Conservation (phyloP, 1,140 invertebrate species). For the Bombus balteatus region DNA sequence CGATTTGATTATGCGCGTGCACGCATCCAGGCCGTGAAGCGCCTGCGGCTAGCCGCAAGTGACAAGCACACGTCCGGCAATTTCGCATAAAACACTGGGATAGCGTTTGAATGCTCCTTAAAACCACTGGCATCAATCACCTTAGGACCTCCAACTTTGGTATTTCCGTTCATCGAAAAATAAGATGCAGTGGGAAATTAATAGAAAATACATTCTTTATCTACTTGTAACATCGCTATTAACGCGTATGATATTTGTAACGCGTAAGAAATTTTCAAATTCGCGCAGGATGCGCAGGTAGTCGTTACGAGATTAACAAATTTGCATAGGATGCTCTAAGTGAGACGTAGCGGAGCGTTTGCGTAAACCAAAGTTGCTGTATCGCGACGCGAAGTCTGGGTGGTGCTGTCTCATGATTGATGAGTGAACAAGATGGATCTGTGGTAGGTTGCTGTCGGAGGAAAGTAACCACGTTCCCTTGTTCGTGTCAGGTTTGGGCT, state of each 20-base stretch:
- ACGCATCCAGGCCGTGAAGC: not conserved
- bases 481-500: not conserved
- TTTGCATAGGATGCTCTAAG: constrained; percentile 9
- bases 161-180: too few relatives aligned
- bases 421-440: constrained; percentile 15
- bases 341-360: not conserved
- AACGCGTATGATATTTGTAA: not conserved
- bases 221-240: too few relatives aligned
- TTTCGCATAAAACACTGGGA: not conserved
- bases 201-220: not conserved
- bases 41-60: constrained; percentile 34
- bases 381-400: not conserved
- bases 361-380: not conserved
- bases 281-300: not conserved
- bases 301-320: not conserved
- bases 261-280: not conserved
- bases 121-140: too few relatives aligned
- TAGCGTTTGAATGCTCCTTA: not conserved
- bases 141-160: too few relatives aligned
- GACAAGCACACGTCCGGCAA: not conserved
- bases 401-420: constrained; percentile 12
- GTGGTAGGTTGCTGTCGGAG: constrained; percentile 1
- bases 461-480: constrained; percentile 14
- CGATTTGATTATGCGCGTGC: constrained; percentile 11
- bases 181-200: not conserved